Evolutionary conservation across 2,888 invertebrate species (phyloP), one percentile per base, ranked within the genome.

Genomic region (Dioctria linearis): DNA sequence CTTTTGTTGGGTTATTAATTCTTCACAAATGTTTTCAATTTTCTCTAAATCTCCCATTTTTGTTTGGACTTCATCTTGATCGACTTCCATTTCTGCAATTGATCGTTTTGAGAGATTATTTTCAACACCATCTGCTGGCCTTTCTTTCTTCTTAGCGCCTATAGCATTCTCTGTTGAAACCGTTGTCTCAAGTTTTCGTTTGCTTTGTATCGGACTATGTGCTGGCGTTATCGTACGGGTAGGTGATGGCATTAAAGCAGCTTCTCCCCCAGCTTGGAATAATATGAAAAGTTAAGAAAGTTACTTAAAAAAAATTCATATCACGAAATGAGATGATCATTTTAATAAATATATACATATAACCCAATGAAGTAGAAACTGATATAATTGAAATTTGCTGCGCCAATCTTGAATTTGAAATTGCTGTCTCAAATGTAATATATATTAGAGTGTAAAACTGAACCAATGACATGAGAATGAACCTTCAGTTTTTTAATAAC

Each of bases 121-220:
- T 43, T 83, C 84, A 59, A 84, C 82, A 49, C 86, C 84, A 82
- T 87, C 85, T 37, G 86, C 85, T 4, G 87, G 86, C 83, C 92
- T 92, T 85, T 94, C 93, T 88, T 94, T 94, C 88, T 94, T 92
- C 84, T 91, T 90, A 25, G 89, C 89, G 5, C 89, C 90, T 67
- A 89, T 88, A 3, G 90, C 90, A 85, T 91, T 91, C 88, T 91
- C 94, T 83, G 93, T 93, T 63, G 95, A 94, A 84, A 93, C 91
- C n/a, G 94, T 94, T 42, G 92, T 91, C 87, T 95, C 94, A 78
- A 95, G 88, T 87, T 95, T 95, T 78, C 95, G 91, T 87, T 95
- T 95, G 76, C 93, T 92, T 81, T 94, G 93, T 65, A 90, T 88
- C 54, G 88, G 88, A 80, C 88, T 88, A 82, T 88, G 87, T 76